These are phyloP conservation scores for Hipparchia sbordonii DNA, from an alignment of 2,888 invertebrate genomes.

Conservation along the genomic window DNA sequence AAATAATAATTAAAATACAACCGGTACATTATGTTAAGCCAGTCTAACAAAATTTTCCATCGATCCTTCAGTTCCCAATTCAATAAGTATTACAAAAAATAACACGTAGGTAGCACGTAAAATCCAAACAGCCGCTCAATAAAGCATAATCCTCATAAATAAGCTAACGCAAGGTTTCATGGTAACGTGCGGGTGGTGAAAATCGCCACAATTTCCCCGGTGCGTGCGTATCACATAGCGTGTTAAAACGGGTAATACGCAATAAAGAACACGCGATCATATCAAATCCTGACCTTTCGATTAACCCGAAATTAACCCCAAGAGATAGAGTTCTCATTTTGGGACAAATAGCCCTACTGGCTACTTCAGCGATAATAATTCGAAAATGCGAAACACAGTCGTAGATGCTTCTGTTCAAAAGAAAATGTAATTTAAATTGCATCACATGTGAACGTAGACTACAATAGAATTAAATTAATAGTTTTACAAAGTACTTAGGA, in stretches of 20 bases:
- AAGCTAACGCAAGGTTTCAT: background rate
- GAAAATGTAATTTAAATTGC: too few species aligned
- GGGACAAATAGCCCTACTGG: background rate
- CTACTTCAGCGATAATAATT: background rate
- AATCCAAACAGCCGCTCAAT: background rate
- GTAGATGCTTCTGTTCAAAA: too few species aligned
- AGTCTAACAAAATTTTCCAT: too few species aligned
- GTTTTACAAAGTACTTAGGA: too few species aligned
- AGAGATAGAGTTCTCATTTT: background rate
- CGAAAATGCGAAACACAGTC: too few species aligned
- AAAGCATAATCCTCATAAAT: background rate
- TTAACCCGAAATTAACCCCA: background rate
- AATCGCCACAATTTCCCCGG: background rate
- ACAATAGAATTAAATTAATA: too few species aligned
- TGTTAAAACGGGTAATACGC: background rate
- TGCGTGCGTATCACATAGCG: constrained; percentile 11
- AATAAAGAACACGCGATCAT: constrained; percentile 12
- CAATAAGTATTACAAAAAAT: background rate
- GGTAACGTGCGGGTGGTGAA: background rate
- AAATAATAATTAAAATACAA: too few species aligned
- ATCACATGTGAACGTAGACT: too few species aligned
- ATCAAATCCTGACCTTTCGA: constrained; percentile 12
- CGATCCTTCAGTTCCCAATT: too few species aligned
- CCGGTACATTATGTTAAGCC: too few species aligned
- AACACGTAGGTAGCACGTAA: background rate